These are phyloP conservation scores for Trachelipus rathkii DNA, from an alignment of 1,140 invertebrate genomes.

Conservation along the genomic window DNA sequence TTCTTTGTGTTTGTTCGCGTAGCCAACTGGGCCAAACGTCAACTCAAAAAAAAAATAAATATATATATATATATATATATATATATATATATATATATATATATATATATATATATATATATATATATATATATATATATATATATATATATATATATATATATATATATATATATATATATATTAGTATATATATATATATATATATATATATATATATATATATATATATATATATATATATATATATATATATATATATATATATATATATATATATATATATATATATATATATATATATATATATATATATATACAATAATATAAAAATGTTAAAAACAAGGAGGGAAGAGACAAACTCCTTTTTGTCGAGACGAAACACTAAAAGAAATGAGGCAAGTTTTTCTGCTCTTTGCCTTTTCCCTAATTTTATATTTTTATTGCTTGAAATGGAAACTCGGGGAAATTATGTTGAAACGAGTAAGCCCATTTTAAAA, in stretches of 20 bases:
- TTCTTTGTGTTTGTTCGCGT: no score
- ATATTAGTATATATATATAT: conserved; percentile 3
- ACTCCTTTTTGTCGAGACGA: no score
- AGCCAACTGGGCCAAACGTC: no score
- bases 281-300: background rate
- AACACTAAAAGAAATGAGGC: no score
- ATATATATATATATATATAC: background rate
- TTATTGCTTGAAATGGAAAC: no score
- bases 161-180: conserved; percentile 13
- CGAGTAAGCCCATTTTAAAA: no score
- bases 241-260: background rate
- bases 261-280: background rate
- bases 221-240: no score
- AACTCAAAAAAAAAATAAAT: background rate
- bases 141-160: conserved; percentile 17
- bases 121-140: conserved; percentile 16
- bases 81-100: conserved; percentile 12
- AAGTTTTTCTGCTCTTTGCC: no score
- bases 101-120: conserved; percentile 14
- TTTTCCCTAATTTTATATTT: no score
- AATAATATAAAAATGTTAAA: no score
- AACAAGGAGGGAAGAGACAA: no score
- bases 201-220: conserved; percentile 9
- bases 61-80: background rate
- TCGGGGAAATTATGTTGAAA: no score